Conservation (phyloP, 2,888 invertebrate species). For the Trachelus stipa region DNA sequence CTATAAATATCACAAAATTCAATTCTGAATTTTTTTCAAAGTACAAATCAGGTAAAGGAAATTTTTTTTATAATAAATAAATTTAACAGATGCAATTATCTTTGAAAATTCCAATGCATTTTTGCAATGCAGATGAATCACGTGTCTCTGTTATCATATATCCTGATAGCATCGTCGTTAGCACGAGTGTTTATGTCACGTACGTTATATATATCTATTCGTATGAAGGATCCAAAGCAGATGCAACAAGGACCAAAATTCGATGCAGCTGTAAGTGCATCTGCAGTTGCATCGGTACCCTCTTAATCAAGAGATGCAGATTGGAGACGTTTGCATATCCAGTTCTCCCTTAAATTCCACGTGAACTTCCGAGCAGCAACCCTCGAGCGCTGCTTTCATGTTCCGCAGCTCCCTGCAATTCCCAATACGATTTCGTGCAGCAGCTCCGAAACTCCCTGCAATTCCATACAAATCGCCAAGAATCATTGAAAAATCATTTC, state of each 20-base stretch:
- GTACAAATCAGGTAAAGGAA: too few relatives aligned
- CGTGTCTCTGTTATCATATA: neutral
- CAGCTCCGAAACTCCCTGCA: neutral
- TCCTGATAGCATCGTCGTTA: neutral
- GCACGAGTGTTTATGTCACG: neutral
- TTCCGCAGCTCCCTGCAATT: neutral
- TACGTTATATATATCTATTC: neutral
- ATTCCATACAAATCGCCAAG: too few relatives aligned
- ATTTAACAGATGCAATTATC: too few relatives aligned
- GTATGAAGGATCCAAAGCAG: neutral
- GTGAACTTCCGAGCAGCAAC: neutral
- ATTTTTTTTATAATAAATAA: too few relatives aligned
- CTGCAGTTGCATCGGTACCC: neutral
- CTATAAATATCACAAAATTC: too few relatives aligned
- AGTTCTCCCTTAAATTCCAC: neutral
- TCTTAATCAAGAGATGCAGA: slow-evolving; percentile 25
- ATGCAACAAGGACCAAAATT: neutral
- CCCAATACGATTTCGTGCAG: neutral
- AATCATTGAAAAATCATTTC: too few relatives aligned
- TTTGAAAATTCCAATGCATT: neutral
- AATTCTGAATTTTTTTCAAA: too few relatives aligned
- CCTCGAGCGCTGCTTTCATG: neutral
- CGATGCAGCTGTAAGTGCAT: slow-evolving; percentile 4
- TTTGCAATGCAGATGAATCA: neutral
- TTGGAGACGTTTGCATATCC: slow-evolving; percentile 21